Evolutionary conservation across 2,888 invertebrate genomes (phyloP).

Genomic region (Volucella inanis): DNA sequence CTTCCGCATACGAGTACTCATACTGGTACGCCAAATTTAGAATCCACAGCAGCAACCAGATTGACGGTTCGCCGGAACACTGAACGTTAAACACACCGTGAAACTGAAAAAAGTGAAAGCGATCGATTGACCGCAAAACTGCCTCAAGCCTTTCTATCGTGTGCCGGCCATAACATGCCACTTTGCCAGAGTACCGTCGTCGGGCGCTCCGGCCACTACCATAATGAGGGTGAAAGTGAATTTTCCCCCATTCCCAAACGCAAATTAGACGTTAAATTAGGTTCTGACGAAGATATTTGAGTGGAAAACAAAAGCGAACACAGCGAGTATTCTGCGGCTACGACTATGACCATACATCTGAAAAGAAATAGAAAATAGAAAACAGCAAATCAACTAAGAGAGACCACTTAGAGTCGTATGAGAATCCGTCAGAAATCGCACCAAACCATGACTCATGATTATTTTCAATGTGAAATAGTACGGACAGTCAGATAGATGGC

Average conservation of each 20-base stretch:
- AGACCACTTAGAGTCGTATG: conserved; percentile 47
- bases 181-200: no score
- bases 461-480: conserved; percentile 16
- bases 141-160: conserved; percentile 1
- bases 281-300: conserved; percentile 43
- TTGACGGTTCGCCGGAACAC: neutral
- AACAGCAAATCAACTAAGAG: conserved; percentile 21
- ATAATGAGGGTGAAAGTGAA: conserved; percentile 65
- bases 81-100: neutral
- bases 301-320: conserved; percentile 34
- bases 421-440: conserved; percentile 10
- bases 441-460: conserved; percentile 46
- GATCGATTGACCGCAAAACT: conserved; percentile 34
- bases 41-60: neutral
- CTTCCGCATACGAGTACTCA: no score
- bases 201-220: neutral
- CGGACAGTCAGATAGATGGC: neutral
- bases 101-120: conserved; percentile 51
- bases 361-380: conserved; percentile 33
- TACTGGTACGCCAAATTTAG: conserved; percentile 14
- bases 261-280: conserved; percentile 66
- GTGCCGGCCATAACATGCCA: neutral
- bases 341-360: conserved; percentile 52
- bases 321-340: neutral
- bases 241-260: conserved; percentile 44